Conservation (phyloP, 64 coral and sea anemone genomes). For the Montipora cactus region DNA sequence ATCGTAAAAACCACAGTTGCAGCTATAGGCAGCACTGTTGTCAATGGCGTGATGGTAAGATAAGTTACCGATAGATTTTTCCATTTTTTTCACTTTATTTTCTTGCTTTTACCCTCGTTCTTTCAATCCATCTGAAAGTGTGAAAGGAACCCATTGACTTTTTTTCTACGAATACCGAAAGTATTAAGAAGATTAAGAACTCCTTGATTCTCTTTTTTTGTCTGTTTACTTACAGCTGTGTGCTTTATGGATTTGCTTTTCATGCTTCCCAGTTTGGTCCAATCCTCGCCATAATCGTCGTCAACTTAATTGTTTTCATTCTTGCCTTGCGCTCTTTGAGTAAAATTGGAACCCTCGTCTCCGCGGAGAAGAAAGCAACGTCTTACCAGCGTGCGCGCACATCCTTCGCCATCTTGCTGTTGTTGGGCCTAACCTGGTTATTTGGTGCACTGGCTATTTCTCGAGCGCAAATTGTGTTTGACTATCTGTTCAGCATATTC, state of each 20-base stretch:
- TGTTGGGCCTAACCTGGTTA: constrained; percentile 83
- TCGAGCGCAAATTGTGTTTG: constrained; percentile 69
- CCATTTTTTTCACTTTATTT: no score
- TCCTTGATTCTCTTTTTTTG: background rate
- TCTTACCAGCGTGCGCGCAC: constrained; percentile 67
- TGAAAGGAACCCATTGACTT: no score
- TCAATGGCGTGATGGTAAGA: no score
- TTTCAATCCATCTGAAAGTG: no score
- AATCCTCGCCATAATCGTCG: constrained; percentile 54
- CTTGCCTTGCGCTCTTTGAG: constrained; percentile 59
- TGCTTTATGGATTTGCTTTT: constrained; percentile 73
- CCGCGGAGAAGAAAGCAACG: constrained; percentile 76
- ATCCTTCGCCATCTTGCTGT: constrained; percentile 76
- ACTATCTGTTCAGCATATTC: constrained; percentile 93
- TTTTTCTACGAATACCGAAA: no score
- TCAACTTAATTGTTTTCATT: constrained; percentile 76
- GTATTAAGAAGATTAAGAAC: no score
- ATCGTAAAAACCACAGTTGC: no score
- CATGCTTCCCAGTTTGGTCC: constrained; percentile 72
- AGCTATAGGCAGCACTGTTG: no score
- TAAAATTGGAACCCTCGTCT: constrained; percentile 30
- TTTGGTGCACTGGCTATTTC: constrained; percentile 83
- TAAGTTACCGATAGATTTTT: no score
- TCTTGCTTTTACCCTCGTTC: no score
- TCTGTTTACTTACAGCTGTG: constrained; percentile 57